A percentile compares a stretch with the other conserved stretches of the same genome.
Evolutionary conservation across 1,140 invertebrate genomes (phyloP).

Genomic region (Globodera ellingtonae): DNA sequence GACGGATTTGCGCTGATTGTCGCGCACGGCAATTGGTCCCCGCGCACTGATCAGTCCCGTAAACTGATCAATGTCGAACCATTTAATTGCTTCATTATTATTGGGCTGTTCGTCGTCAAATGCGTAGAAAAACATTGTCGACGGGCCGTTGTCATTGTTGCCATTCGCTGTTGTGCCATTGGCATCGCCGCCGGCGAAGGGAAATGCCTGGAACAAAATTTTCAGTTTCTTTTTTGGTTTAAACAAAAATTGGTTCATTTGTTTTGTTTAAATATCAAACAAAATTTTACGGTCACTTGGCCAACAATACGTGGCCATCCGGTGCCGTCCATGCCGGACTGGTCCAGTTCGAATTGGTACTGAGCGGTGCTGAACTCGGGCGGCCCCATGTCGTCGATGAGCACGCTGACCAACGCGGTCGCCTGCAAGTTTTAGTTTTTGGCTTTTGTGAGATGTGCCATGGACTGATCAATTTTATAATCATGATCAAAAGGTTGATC

Average conservation of each 20-base stretch:
- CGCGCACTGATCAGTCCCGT: not conserved
- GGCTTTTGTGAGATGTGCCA: no score
- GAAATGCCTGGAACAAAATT: not conserved
- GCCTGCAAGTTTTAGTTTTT: constrained; percentile 44
- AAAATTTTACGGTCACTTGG: constrained; percentile 9
- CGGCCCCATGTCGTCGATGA: constrained; percentile 46
- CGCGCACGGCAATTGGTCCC: not conserved
- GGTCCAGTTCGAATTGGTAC: constrained; percentile 42
- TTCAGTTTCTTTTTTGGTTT: no score
- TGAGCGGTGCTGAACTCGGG: constrained; percentile 3
- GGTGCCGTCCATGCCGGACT: constrained; percentile 22
- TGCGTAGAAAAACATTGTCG: not conserved
- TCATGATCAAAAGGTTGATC: no score
- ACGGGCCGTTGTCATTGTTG: not conserved
- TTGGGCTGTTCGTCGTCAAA: not conserved
- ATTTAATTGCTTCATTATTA: not conserved
- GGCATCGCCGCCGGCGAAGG: not conserved
- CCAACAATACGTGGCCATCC: not conserved
- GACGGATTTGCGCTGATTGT: not conserved
- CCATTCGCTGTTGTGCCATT: not conserved
- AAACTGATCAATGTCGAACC: not conserved
- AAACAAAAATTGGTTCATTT: no score
- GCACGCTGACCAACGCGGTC: constrained; percentile 50
- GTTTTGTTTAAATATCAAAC: constrained; percentile 3
- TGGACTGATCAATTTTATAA: no score